A percentile compares a stretch with the other conserved stretches of the same genome.
phyloP scores from a whole-genome alignment of 1,140 invertebrate species.

The Amphibalanus amphitrite region DNA sequence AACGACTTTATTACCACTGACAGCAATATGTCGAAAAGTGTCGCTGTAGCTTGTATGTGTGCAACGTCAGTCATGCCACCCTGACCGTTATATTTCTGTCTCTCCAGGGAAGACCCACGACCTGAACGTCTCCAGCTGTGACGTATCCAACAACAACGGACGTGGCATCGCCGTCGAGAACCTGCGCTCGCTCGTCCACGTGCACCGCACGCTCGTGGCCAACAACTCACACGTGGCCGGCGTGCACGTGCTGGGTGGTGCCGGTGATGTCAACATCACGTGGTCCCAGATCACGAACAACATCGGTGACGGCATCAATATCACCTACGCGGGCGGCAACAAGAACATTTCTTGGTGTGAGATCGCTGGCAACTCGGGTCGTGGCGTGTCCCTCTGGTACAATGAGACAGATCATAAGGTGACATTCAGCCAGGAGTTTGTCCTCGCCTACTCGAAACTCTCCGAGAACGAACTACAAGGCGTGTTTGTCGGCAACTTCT shows the following conservation, averaged over 20 bases:
- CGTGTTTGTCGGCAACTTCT: conserved; percentile 45
- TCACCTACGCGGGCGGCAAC: conserved; percentile 71
- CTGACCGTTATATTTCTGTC: background rate
- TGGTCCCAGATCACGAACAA: conserved; percentile 76
- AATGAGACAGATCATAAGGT: conserved; percentile 47
- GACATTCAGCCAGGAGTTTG: conserved; percentile 64
- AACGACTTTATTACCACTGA: too few relatives aligned
- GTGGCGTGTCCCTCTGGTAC: conserved; percentile 69
- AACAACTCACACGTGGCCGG: conserved; percentile 76
- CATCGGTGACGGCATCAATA: conserved; percentile 44
- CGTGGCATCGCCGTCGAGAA: conserved; percentile 76
- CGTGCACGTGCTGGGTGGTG: conserved; percentile 63
- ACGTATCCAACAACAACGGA: conserved; percentile 74
- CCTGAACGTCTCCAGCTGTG: conserved; percentile 65
- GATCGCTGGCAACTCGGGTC: conserved; percentile 51
- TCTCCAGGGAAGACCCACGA: conserved; percentile 50
- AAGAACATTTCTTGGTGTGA: conserved; percentile 65
- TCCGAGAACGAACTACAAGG: conserved; percentile 66
- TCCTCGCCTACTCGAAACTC: conserved; percentile 70
- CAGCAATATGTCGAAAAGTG: too few relatives aligned
- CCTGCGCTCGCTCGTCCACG: conserved; percentile 55
- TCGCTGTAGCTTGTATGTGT: background rate
- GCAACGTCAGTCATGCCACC: too few relatives aligned
- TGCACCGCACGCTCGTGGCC: conserved; percentile 61
- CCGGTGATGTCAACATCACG: conserved; percentile 83